Evolutionary conservation across 2,888 invertebrate species (phyloP), one percentile per base, ranked within the genome.

Genomic region (Myathropa florea): DNA sequence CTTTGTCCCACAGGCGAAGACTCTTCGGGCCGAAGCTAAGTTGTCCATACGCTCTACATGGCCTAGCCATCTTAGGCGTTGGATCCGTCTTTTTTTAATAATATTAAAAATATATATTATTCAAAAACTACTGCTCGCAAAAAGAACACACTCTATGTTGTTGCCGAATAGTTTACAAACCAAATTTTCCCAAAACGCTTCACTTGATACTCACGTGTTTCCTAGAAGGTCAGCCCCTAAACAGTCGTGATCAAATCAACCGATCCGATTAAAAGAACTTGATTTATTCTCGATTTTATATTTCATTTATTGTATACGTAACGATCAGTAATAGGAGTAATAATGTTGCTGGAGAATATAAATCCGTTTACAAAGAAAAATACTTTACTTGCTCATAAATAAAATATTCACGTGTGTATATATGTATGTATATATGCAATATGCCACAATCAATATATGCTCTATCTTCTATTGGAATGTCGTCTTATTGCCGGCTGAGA

Each of bases 221-320:
- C 4, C 14, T n/a, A 14, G 4, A 39, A n/a, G 4, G n/a, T 39
- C 39, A 39, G 14, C 14, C 3, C 2, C 39, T 4, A 3, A 39
- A 55, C 10, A 10, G n/a, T n/a, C n/a, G n/a, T n/a, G n/a, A 23
- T 3, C 14, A 18, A 46, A 46, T 14, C 3, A 10, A 4, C 4
- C 57, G 10, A 12, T 10, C 4, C 12, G 12, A 57, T 57, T 3
- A 26, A 57, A 57, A 57, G 24, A 26, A 10, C 24, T 24, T 4
- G 10, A 23, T 57, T 24, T 12, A 57, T 57, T 57, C n/a, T 63
- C n/a, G 4, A 14, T 65, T 65, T 10, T 4, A 21, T 80, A 77
- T 76, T 73, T 63, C 33, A 57, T 72, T 85, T 85, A 77, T 77
- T 85, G 77, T 73, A 79, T 73, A 81, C 68, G 57, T 85, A 81